Conservation (phyloP, 1,140 invertebrate genomes). For the Orius insidiosus region DNA sequence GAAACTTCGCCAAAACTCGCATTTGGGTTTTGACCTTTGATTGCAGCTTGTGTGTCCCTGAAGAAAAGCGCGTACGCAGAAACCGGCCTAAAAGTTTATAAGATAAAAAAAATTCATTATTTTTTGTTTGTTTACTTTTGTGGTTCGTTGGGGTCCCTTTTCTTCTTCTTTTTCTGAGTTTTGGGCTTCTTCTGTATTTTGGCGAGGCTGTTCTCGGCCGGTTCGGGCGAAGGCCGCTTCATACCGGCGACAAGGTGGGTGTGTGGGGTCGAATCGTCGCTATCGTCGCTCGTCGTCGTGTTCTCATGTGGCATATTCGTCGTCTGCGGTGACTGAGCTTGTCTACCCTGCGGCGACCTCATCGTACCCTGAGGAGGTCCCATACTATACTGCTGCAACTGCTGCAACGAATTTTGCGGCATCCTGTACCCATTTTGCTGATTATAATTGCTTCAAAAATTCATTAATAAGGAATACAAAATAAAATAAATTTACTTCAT, state of each 20-base stretch:
- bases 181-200: slow-evolving; percentile 69
- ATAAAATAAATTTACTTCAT: slow-evolving; percentile 20
- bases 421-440: slow-evolving; percentile 12
- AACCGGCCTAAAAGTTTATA: slow-evolving; percentile 57
- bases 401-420: slow-evolving; percentile 13
- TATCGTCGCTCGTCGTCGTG: slow-evolving; percentile 64
- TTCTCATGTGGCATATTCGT: slow-evolving; percentile 35
- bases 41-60: slow-evolving; percentile 92
- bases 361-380: slow-evolving; percentile 19
- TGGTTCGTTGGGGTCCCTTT: slow-evolving; percentile 86
- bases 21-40: slow-evolving; percentile 89
- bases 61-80: slow-evolving; percentile 96
- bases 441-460: slow-evolving; percentile 1
- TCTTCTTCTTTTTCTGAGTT: slow-evolving; percentile 78
- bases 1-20: slow-evolving; percentile 96
- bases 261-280: slow-evolving; percentile 70
- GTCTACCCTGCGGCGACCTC: slow-evolving; percentile 33
- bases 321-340: slow-evolving; percentile 26
- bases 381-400: slow-evolving; percentile 19
- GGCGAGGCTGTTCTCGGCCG: slow-evolving; percentile 40
- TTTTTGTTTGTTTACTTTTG: slow-evolving; percentile 66
- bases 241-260: slow-evolving; percentile 44
- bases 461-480: not conserved
- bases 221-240: slow-evolving; percentile 65
- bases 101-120: not conserved